These are phyloP conservation scores for Heliconius himera DNA, from an alignment of 1,140 invertebrate genomes.

Conservation along the genomic window DNA sequence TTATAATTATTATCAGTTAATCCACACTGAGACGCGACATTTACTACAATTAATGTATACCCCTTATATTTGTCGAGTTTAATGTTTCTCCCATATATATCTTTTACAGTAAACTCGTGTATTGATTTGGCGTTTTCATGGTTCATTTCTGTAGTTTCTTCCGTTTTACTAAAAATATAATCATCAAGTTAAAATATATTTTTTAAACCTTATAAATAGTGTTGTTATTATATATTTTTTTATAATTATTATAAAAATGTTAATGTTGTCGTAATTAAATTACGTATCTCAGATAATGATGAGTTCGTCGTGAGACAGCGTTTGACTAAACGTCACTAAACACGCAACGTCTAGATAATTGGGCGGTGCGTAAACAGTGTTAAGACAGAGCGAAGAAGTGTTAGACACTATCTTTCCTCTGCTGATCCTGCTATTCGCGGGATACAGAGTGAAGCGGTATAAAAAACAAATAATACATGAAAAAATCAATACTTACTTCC, in stretches of 20 bases:
- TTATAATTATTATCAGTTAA: conserved; percentile 91
- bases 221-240: too few species aligned
- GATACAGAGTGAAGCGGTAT: background rate
- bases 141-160: conserved; percentile 31
- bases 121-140: conserved; percentile 81
- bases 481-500: conserved; percentile 8
- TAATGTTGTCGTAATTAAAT: too few species aligned
- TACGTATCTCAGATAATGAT: too few species aligned
- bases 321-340: too few species aligned
- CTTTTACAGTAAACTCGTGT: conserved; percentile 87
- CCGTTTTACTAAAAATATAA: conserved; percentile 39
- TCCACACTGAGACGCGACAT: conserved; percentile 94
- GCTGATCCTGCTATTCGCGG: background rate
- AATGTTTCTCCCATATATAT: conserved; percentile 88
- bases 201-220: too few species aligned
- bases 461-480: background rate
- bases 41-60: conserved; percentile 90
- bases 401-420: background rate
- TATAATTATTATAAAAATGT: too few species aligned
- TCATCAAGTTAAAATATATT: background rate
- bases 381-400: too few species aligned
- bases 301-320: too few species aligned
- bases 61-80: conserved; percentile 88
- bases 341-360: too few species aligned
- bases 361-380: background rate